These are phyloP conservation scores for Nothocercus julius DNA, from an alignment of 2,113 vertebrate genomes.

Conservation along the genomic window DNA sequence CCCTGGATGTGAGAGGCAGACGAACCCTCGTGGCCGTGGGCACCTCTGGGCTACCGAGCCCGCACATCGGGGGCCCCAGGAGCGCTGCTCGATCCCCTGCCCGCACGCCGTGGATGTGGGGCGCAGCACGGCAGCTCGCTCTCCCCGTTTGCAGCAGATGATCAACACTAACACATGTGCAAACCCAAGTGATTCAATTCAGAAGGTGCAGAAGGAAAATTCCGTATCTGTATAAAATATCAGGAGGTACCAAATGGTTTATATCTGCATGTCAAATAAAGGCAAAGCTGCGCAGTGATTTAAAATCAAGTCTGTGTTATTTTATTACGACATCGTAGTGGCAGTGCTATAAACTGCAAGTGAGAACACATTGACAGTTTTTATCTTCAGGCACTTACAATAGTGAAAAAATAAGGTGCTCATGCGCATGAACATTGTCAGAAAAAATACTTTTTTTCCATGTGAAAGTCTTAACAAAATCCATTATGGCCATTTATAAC, in stretches of 20 bases:
- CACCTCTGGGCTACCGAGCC: neutral
- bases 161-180: fast-evolving
- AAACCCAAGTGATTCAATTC: neutral
- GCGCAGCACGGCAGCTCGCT: neutral
- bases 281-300: neutral
- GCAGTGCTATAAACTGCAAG: neutral
- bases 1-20: neutral
- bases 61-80: fast-evolving
- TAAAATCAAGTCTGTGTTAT: neutral
- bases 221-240: neutral
- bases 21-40: neutral
- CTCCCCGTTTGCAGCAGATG: neutral
- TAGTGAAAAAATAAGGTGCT: neutral
- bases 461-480: neutral
- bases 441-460: neutral
- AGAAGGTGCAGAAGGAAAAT: neutral
- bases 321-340: neutral
- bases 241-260: neutral
- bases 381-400: neutral
- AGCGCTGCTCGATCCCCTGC: neutral
- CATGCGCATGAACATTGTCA: neutral
- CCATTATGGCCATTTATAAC: neutral
- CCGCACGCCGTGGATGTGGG: neutral
- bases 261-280: neutral
- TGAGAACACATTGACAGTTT: neutral